Percentiles rank a stretch among this genome's conserved stretches.
phyloP scores from a whole-genome alignment of 2,797 vertebrate species.

The Gastrophryne carolinensis region DNA sequence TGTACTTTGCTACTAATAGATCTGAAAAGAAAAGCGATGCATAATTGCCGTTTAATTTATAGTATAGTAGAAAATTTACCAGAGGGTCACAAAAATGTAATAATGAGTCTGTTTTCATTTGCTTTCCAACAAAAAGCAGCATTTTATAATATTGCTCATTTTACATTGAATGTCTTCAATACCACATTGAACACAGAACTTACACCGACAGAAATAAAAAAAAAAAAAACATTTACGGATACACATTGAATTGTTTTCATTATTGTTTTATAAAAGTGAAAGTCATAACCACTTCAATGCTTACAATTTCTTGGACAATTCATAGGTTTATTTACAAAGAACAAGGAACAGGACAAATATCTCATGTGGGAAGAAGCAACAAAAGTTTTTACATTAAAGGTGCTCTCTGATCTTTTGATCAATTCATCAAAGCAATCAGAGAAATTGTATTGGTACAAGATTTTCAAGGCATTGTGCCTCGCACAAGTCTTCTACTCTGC shows the following conservation, averaged over 20 bases:
- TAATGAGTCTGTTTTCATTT: constrained; percentile 15
- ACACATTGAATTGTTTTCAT: constrained; percentile 15
- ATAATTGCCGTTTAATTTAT: not conserved
- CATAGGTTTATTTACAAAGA: constrained; percentile 36
- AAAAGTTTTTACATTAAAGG: constrained; percentile 48
- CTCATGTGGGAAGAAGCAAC: constrained; percentile 24
- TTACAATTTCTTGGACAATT: constrained; percentile 14
- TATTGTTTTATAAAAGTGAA: constrained; percentile 20
- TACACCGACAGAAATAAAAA: too few relatives aligned
- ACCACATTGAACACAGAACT: constrained; percentile 47
- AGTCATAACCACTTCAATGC: not conserved
- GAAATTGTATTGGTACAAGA: constrained; percentile 49
- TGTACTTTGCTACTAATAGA: not conserved
- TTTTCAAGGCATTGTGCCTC: constrained; percentile 45
- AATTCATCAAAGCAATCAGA: constrained; percentile 36
- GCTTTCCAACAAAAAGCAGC: constrained; percentile 49
- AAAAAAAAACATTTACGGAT: constrained; percentile 22
- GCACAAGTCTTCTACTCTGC: constrained; percentile 26
- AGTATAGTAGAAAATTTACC: constrained; percentile 17
- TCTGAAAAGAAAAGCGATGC: not conserved
- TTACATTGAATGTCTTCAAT: constrained; percentile 33
- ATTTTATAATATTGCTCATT: constrained; percentile 52
- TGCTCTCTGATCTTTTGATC: constrained; percentile 39
- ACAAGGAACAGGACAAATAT: constrained; percentile 23
- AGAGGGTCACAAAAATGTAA: constrained; percentile 12